Evolutionary conservation across 2,888 invertebrate species (phyloP).

Genomic region (Helicoverpa assulta): DNA sequence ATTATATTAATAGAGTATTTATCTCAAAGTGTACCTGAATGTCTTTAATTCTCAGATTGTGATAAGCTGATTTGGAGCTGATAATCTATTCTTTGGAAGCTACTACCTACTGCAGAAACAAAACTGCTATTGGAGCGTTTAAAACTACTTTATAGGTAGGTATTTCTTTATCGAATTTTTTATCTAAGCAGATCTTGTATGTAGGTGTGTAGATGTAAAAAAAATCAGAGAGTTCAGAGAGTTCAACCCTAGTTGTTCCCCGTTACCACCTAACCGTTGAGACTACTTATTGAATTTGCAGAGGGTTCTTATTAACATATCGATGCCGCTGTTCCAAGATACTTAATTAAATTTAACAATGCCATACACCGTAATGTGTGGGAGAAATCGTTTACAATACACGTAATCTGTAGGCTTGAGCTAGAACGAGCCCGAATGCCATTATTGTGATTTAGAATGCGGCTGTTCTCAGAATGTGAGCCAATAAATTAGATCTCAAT

Average conservation of each 20-base stretch:
- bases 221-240: no score
- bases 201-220: no score
- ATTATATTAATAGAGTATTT: no score
- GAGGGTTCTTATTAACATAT: constrained; percentile 40
- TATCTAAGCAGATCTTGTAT: no score
- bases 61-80: background rate
- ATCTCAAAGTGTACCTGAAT: background rate
- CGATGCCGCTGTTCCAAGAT: constrained; percentile 39
- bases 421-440: constrained; percentile 79
- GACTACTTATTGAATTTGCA: constrained; percentile 46
- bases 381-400: constrained; percentile 73
- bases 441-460: constrained; percentile 86
- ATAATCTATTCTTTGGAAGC: background rate
- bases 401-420: constrained; percentile 77
- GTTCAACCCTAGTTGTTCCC: constrained; percentile 4
- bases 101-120: background rate
- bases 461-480: constrained; percentile 83
- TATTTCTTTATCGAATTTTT: no score
- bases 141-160: no score
- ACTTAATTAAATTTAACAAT: constrained; percentile 70
- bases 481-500: constrained; percentile 89
- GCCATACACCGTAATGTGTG: constrained; percentile 64
- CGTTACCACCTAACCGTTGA: constrained; percentile 13
- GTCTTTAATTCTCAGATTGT: background rate
- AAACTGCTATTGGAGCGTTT: background rate